Base-by-base conservation (phyloP, 2,888 invertebrate genomes). In the Dryomyza anilis region DNA sequence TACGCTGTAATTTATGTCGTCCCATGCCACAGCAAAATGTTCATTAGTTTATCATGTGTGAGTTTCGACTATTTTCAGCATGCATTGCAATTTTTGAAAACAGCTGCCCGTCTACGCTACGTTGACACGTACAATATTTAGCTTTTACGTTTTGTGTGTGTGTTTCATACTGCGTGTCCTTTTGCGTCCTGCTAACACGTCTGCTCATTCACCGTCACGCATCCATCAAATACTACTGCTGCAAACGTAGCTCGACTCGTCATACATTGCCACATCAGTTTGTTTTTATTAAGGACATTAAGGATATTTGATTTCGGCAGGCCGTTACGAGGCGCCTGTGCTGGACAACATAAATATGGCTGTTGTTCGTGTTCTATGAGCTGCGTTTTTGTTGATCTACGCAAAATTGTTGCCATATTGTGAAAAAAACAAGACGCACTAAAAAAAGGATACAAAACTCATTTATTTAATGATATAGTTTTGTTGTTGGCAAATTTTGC, bases 311-410 rank as follows among this genome's bases (percentile, higher is more conserved):
- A 39, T 39, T 39, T 39, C n/a, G n/a, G 39, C 39, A 14, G 39
- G 14, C n/a, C 39, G 12, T 39, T 39, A 2, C 39, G 14, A 7
- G 8, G 39, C n/a, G n/a, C 39, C 39, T 39, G 12, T n/a, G 39
- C 39, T 7, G 39, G 39, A 39, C 39, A 39, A 14, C 39, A 39
- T 39, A 39, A 39, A 39, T 39, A 39, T 39, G 12, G 39, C 39
- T 39, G 3, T n/a, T 39, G 39, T 39, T 39, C 39, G 12, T 7
- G 33, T 39, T 39, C 7, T 39, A 39, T 39, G 39, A 39, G 3
- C 39, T 39, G n/a, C 50, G 27, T 50, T 50, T 50, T 50, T 50
- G 50, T 25, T 25, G 50, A 50, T 21, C 50, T 25, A 25, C 50
- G 14, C 50, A 27, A 21, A 50, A 50, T 50, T 23, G 12, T 50